Evolutionary conservation across 2,113 vertebrate genomes (phyloP), one percentile per base, ranked within the genome.

Genomic region (Sinocyclocheilus anshuiensis): DNA sequence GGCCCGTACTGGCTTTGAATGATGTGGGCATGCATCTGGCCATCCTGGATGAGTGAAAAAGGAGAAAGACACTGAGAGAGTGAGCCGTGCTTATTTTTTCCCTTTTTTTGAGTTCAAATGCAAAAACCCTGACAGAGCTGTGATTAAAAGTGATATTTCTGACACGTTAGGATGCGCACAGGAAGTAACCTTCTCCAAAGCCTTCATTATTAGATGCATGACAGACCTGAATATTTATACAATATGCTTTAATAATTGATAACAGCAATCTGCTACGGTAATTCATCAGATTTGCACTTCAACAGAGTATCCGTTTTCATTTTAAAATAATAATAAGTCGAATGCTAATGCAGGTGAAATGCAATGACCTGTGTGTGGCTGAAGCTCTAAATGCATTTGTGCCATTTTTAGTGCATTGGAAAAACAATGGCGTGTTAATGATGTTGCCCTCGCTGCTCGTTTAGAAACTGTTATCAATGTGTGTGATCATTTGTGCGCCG

Each of bases 211-310:
- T 94, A 95, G 95, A 96, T 95, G 95, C 95, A 95, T 95, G 95
- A 96, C 98, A 97, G 97, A 98, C 97, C 97, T 99, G 97, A 99
- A 99, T 99, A 99, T 99, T 99, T 99, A 99, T 99, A 98, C 95
- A 99, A 99, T 99, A 97, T 95, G 94, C 96, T 97, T 99, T 98
- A 99, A 99, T 99, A 97, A 99, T 99, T 99, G 97, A 99, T 98
- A 96, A 95, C 97, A 95, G 97, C 98, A 99, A 99, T 99, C 98
- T 99, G 98, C 97, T 97, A 96, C 96, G 95, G 97, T 96, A 96
- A 95, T 96, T 96, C 95, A 95, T 95, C 94, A 96, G 93, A 96
- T 96, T 95, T 95, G 95, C 95, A 96, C 95, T 95, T 96, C 94
- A 95, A 95, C 95, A 91, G 95, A 95, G 93, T 95, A 96, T 96